Conservation (phyloP, 2,888 invertebrate species). For the Agrotis segetum region DNA sequence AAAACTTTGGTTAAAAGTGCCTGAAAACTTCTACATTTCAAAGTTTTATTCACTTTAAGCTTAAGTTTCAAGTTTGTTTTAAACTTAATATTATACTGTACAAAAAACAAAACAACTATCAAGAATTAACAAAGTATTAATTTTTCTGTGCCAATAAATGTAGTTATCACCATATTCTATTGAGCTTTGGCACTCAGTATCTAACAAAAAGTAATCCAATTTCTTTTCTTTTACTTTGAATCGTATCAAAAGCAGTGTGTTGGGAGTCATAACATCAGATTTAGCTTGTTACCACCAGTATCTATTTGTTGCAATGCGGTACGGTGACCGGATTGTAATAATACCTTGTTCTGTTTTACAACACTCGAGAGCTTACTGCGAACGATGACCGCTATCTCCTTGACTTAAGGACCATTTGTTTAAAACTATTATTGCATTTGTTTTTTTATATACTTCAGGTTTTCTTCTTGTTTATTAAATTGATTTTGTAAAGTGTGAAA, state of each 20-base stretch:
- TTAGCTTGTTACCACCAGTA: conserved; percentile 31
- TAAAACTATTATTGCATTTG: conserved; percentile 4
- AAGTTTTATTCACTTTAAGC: conserved; percentile 1
- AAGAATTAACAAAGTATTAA: no score
- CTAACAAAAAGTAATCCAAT: neutral
- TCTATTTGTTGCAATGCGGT: conserved; percentile 46
- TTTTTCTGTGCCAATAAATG: neutral
- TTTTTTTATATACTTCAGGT: no score
- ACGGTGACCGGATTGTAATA: conserved; percentile 15
- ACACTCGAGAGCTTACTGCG: conserved; percentile 19
- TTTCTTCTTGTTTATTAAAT: conserved; percentile 8
- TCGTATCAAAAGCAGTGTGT: conserved; percentile 11
- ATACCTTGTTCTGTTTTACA: conserved; percentile 25
- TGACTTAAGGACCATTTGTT: neutral
- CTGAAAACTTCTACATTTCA: conserved; percentile 25
- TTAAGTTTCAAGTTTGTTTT: conserved; percentile 3
- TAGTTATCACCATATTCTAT: neutral
- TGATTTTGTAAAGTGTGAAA: neutral
- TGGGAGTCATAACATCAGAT: conserved; percentile 29
- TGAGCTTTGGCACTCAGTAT: neutral
- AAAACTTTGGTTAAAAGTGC: conserved; percentile 18
- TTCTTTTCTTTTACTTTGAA: neutral
- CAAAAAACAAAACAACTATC: no score
- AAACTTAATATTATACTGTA: no score
- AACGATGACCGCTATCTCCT: conserved; percentile 11